These are phyloP conservation scores for Leptocoma aspasia DNA, from an alignment of 2,113 vertebrate species.

Conservation along the genomic window DNA sequence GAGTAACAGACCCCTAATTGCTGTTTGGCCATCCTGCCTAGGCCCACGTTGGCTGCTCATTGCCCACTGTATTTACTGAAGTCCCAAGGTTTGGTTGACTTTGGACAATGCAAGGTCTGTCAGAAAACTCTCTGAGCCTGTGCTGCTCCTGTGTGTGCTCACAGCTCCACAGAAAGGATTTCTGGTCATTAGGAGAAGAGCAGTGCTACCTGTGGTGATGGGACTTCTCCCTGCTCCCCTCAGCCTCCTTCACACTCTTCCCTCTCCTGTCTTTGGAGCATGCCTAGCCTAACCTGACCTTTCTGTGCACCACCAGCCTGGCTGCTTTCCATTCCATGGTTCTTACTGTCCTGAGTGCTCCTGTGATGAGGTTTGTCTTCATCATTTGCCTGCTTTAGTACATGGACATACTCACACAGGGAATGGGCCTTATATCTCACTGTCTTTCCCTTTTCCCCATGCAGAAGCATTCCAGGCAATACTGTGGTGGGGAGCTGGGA, in stretches of 20 bases:
- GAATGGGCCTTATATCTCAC: background rate
- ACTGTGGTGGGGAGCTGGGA: background rate
- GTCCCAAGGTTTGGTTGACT: background rate
- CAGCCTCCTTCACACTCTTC: background rate
- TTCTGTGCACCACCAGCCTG: background rate
- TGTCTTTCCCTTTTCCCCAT: background rate
- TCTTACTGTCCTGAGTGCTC: background rate
- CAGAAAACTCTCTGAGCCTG: background rate
- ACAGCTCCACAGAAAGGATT: background rate
- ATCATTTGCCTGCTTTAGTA: background rate
- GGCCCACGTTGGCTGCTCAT: background rate
- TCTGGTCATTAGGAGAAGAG: background rate
- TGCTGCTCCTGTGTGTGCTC: background rate
- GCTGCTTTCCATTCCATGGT: background rate
- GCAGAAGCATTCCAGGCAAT: background rate
- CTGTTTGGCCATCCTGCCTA: background rate
- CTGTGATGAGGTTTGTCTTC: background rate
- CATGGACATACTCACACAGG: background rate
- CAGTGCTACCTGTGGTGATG: background rate
- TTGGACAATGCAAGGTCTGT: background rate
- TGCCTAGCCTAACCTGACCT: background rate
- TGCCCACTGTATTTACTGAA: background rate
- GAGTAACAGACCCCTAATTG: background rate
- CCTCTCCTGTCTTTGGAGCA: background rate
- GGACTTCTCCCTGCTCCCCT: background rate